These are phyloP conservation scores for Balaenoptera acutorostrata DNA, from an alignment of 2,113 vertebrate genomes.

Conservation along the genomic window DNA sequence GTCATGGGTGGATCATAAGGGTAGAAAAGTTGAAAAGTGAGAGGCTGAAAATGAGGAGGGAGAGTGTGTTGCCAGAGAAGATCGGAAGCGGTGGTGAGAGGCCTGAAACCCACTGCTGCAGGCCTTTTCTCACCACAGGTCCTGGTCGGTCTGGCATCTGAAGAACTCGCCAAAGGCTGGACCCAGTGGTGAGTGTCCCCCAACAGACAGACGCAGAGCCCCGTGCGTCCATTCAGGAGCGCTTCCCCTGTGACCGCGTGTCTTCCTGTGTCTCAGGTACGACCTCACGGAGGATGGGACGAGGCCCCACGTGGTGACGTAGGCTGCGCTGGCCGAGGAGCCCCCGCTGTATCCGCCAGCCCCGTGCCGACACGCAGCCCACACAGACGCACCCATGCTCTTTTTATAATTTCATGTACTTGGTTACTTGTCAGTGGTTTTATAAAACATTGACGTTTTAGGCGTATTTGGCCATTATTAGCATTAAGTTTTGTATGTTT, in stretches of 20 bases:
- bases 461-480: slow-evolving; percentile 73
- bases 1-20: neutral
- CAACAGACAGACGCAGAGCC: neutral
- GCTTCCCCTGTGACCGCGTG: neutral
- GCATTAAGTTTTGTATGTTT: slow-evolving; percentile 72
- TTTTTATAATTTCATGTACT: slow-evolving; percentile 82
- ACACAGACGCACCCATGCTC: slow-evolving; percentile 76
- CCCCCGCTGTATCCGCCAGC: neutral
- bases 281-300: slow-evolving; percentile 92
- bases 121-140: slow-evolving; percentile 79
- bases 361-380: neutral
- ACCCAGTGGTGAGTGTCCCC: slow-evolving; percentile 90
- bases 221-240: neutral
- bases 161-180: slow-evolving; percentile 91
- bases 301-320: slow-evolving; percentile 78
- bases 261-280: slow-evolving; percentile 82
- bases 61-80: no score
- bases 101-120: no score
- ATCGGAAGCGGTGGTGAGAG: neutral
- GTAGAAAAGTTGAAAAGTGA: neutral
- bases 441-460: slow-evolving; percentile 74
- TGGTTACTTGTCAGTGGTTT: slow-evolving; percentile 76
- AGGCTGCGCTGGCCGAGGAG: slow-evolving; percentile 54
- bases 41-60: neutral
- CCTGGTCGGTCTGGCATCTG: slow-evolving; percentile 87